Base-by-base conservation (phyloP, 2,888 invertebrate genomes). In the Magallana nippona region DNA sequence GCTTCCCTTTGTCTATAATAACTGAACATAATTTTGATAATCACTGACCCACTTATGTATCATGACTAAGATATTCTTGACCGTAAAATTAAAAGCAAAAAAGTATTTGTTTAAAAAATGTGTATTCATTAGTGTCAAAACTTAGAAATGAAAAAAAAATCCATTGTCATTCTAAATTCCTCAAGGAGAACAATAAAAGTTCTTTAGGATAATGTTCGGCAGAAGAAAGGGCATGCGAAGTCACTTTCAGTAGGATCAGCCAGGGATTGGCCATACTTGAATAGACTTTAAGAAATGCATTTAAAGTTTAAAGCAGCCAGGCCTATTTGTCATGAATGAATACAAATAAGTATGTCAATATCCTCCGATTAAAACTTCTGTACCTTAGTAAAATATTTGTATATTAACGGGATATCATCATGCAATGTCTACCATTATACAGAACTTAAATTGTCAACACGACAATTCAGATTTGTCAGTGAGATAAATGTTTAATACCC, bases 371-470 rank as follows among this genome's bases (percentile, higher is more conserved):
- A 71, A 71, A 71, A 71, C 71, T 60, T 71, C 71, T 71, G 32
- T 44, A 44, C 71, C 71, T 71, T 71, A 71, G 27, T 71, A 71
- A 71, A 71, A 71, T 71, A 71, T 71, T 71, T 71, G 71, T 71
- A 71, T 71, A 71, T 71, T 71, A 32, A 71, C 32, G 2, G 71
- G 71, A 71, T 71, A 71, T 71, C 27, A 32, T 19, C 71, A 19
- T 32, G 71, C 71, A 71, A 71, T 71, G 19, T 32, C 27, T 32
- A 71, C 63, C 63, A 71, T 71, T 71, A 71, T 71, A 27, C 19
- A 44, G 44, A 13, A 27, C 63, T 71, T 15, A 71, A 32, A 71
- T 27, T 27, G 63, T 71, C 63, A 71, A 71, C 71, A 71, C 32
- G 44, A 27, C 71, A 5, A 32, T 71, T 27, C 71, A 27, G 71